These are phyloP conservation scores for Cettia cetti DNA, from an alignment of 2,113 vertebrate genomes.

Conservation along the genomic window DNA sequence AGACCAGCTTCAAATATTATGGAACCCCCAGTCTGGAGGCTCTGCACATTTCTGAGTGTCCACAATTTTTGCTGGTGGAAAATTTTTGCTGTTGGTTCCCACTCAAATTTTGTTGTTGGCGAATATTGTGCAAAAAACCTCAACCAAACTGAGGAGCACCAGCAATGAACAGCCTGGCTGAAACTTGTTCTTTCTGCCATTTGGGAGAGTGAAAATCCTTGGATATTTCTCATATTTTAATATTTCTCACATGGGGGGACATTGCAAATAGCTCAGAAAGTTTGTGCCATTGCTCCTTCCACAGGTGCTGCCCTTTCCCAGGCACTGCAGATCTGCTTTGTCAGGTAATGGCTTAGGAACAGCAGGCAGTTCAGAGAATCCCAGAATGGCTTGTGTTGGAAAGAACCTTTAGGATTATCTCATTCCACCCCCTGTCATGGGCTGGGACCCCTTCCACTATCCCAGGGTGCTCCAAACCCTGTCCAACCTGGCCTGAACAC, in stretches of 20 bases:
- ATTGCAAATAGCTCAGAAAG: not conserved
- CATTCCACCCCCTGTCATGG: not conserved
- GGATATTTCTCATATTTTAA: not conserved
- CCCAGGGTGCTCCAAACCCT: not conserved
- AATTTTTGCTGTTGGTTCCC: not conserved
- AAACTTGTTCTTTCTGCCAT: not conserved
- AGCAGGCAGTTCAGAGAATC: not conserved
- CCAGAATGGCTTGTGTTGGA: not conserved
- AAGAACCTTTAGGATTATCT: not conserved
- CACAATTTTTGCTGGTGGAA: not conserved
- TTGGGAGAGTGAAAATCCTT: not conserved
- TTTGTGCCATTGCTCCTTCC: not conserved
- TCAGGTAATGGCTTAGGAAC: not conserved
- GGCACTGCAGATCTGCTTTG: not conserved
- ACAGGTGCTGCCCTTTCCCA: not conserved
- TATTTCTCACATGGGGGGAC: not conserved
- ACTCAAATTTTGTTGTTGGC: not conserved
- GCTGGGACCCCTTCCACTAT: not conserved
- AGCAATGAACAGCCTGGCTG: fast-evolving
- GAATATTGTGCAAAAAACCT: not conserved
- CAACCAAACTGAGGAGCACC: fast-evolving
- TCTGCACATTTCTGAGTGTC: not conserved
- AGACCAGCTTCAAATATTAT: not conserved
- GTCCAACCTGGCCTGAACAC: fast-evolving
- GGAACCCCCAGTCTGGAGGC: no score